A percentile compares a stretch with the other conserved stretches of the same genome.
These are phyloP conservation scores for Cecidostiba fungosa DNA, from an alignment of 2,888 invertebrate genomes.

Conservation along the genomic window DNA sequence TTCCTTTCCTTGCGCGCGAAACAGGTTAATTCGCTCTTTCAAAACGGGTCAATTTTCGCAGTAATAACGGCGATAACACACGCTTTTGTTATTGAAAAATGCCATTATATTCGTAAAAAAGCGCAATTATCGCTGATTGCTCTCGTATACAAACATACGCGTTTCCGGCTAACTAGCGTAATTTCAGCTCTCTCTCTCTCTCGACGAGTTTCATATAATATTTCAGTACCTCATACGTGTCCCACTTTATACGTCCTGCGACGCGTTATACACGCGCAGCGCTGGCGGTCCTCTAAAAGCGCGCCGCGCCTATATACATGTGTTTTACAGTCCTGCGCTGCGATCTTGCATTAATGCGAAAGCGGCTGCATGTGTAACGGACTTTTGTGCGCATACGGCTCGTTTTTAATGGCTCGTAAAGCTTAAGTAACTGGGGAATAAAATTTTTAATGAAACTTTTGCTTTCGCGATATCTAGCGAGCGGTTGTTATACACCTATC, in stretches of 20 bases:
- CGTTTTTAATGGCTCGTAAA: conserved; percentile 40
- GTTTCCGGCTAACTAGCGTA: not conserved
- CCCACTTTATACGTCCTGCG: not conserved
- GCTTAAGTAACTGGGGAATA: conserved; percentile 36
- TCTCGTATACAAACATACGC: not conserved
- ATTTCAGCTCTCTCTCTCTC: not conserved
- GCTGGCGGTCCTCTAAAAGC: conserved; percentile 5
- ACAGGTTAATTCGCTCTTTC: not conserved
- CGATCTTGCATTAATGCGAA: conserved; percentile 26
- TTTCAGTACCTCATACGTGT: not conserved
- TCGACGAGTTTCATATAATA: not conserved
- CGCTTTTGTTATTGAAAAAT: not conserved
- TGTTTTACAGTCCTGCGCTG: not conserved
- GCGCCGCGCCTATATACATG: not conserved
- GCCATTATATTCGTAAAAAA: no score
- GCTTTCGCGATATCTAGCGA: no score
- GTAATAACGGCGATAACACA: no score
- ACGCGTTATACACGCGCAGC: not conserved
- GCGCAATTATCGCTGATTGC: not conserved
- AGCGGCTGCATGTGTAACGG: not conserved
- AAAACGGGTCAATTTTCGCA: not conserved
- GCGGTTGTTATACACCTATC: no score
- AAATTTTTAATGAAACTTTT: conserved; percentile 15
- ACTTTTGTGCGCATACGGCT: not conserved
- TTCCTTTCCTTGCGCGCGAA: not conserved